phyloP scores from a whole-genome alignment of 1,140 invertebrate species.

The Drosophila sproati region DNA sequence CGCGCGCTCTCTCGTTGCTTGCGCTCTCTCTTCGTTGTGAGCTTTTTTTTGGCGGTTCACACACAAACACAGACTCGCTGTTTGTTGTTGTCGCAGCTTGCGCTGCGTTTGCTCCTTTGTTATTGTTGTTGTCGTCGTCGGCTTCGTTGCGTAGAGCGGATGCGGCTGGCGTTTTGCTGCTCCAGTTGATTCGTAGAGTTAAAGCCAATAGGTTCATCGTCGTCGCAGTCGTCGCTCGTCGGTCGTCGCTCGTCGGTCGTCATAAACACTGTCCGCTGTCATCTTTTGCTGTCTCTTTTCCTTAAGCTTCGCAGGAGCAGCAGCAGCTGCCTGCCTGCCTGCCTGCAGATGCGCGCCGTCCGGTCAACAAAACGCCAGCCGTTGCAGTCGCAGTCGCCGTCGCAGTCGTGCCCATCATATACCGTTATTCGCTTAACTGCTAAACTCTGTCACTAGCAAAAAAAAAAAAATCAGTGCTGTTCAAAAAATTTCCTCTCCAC shows the following conservation, averaged over 20 bases:
- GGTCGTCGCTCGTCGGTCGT: conserved; percentile 18
- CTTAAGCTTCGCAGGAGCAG: conserved; percentile 40
- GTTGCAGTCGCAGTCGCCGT: conserved; percentile 15
- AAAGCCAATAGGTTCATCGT: conserved; percentile 79
- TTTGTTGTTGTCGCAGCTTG: conserved; percentile 64
- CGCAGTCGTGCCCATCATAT: conserved; percentile 24
- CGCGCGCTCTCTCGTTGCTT: conserved; percentile 5
- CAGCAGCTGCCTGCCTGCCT: conserved; percentile 22
- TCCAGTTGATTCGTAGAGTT: conserved; percentile 82
- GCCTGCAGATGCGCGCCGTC: conserved; percentile 53
- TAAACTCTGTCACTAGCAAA: conserved; percentile 5
- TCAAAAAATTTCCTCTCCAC: neutral
- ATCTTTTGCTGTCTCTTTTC: conserved; percentile 33
- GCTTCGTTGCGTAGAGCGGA: conserved; percentile 31
- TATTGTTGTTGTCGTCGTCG: conserved; percentile 41
- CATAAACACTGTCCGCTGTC: neutral
- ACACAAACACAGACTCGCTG: conserved; percentile 6
- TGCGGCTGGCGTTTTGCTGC: conserved; percentile 50
- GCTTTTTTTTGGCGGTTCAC: conserved; percentile 64
- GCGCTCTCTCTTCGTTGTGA: conserved; percentile 22
- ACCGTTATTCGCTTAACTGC: conserved; percentile 25
- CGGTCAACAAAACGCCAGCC: conserved; percentile 40
- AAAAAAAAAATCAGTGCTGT: neutral
- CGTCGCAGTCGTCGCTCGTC: conserved; percentile 9
- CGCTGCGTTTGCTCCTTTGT: conserved; percentile 37